phyloP scores from a whole-genome alignment of 2,797 vertebrate genomes.

The Bothrops alternatus region DNA sequence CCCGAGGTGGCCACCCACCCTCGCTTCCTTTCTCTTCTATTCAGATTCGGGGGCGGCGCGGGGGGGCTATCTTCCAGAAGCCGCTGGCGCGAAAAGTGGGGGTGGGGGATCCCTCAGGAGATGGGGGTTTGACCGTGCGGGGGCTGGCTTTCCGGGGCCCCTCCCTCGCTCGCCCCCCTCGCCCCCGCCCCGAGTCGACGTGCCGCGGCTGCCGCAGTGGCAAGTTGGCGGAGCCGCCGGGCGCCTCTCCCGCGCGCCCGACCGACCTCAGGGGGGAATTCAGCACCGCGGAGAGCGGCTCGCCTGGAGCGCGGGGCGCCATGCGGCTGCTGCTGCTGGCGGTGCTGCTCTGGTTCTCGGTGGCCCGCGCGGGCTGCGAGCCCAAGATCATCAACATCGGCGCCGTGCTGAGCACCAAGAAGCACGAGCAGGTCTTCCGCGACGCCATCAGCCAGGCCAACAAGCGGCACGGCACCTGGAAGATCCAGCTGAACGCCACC shows the following conservation, averaged over 20 bases:
- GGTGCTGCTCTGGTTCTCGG: conserved; percentile 85
- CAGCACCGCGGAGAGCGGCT: conserved; percentile 51
- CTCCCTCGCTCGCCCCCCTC: background rate
- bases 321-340: conserved; percentile 88
- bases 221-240: background rate
- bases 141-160: background rate
- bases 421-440: conserved; percentile 93
- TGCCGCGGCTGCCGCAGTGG: background rate
- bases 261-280: background rate
- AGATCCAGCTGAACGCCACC: conserved; percentile 95
- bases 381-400: conserved; percentile 95
- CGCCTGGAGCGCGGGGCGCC: conserved; percentile 4
- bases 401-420: conserved; percentile 94
- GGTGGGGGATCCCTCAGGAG: background rate
- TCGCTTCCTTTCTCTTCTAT: background rate
- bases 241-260: background rate
- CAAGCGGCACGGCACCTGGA: conserved; percentile 88
- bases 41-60: background rate
- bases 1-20: background rate
- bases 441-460: conserved; percentile 93
- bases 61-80: conserved; percentile 7
- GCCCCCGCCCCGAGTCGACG: background rate
- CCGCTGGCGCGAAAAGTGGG: background rate
- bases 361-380: conserved; percentile 88
- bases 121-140: background rate